These are phyloP conservation scores for Lipophrys pholis DNA, from an alignment of 2,113 vertebrate species.

Conservation along the genomic window DNA sequence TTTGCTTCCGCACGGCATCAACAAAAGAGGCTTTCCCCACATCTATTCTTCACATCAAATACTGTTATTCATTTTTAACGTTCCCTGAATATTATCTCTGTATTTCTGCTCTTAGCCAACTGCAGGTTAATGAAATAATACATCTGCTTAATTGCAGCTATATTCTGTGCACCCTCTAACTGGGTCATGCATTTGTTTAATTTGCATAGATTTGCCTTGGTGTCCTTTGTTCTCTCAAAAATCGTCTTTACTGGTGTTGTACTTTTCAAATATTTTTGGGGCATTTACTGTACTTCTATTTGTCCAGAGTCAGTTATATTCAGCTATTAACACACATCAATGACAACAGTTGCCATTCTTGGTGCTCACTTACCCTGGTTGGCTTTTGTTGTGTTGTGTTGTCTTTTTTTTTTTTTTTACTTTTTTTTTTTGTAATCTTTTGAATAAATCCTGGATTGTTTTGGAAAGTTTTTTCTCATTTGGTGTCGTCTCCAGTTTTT, in stretches of 20 bases:
- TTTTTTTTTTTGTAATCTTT: too few relatives aligned
- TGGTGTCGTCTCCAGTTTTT: too few relatives aligned
- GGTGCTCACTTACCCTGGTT: too few relatives aligned
- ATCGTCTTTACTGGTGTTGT: not conserved
- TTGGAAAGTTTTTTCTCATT: too few relatives aligned
- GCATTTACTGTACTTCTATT: not conserved
- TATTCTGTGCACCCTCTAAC: constrained; percentile 1
- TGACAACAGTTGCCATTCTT: too few relatives aligned
- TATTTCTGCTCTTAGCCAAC: not conserved
- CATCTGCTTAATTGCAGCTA: constrained; percentile 22
- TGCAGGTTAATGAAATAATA: constrained; percentile 3
- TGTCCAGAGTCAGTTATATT: too few relatives aligned
- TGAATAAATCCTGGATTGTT: too few relatives aligned
- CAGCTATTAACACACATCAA: too few relatives aligned
- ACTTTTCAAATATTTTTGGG: not conserved
- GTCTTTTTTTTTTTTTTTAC: too few relatives aligned
- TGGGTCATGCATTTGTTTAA: constrained; percentile 14
- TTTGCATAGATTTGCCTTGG: constrained; percentile 13
- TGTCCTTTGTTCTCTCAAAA: constrained; percentile 8
- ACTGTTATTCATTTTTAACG: constrained; percentile 7
- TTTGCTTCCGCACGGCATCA: constrained; percentile 9
- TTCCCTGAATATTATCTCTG: not conserved
- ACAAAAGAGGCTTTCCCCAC: not conserved
- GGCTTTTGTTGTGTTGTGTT: too few relatives aligned
- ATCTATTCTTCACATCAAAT: constrained; percentile 6